Conservation (phyloP, 64 coral and sea anemone species). For the Dendronephthya gigantea region DNA sequence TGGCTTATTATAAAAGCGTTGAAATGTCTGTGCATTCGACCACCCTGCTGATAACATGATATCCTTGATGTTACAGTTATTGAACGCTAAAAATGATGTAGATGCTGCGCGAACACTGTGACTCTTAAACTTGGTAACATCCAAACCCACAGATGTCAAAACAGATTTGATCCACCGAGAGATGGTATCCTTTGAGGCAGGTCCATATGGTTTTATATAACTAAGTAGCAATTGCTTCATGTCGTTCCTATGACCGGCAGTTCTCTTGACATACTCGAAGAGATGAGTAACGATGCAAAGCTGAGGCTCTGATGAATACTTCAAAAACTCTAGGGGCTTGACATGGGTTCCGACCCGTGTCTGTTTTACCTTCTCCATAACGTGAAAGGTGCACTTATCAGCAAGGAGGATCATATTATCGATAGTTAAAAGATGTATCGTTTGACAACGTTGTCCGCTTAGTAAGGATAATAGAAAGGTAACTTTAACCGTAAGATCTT, state of each 20-base stretch:
- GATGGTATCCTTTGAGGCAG: slow-evolving; percentile 18
- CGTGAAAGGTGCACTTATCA: slow-evolving; percentile 9
- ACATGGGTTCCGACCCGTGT: slow-evolving; percentile 31
- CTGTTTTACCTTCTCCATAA: slow-evolving; percentile 41
- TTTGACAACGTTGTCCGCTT: slow-evolving; percentile 39
- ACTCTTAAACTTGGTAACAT: slow-evolving; percentile 34
- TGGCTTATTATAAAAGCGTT: not conserved
- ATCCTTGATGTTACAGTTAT: not conserved
- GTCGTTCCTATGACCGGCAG: not conserved
- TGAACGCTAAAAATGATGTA: not conserved
- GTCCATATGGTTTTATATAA: slow-evolving; percentile 40
- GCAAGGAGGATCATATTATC: slow-evolving; percentile 24
- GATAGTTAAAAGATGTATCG: slow-evolving; percentile 11
- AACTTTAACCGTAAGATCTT: slow-evolving; percentile 28
- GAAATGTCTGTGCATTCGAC: not conserved
- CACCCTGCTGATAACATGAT: not conserved
- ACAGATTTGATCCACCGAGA: slow-evolving; percentile 22
- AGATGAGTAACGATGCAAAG: slow-evolving; percentile 22
- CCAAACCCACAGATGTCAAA: slow-evolving; percentile 27
- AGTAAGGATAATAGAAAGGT: slow-evolving; percentile 21
- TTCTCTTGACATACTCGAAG: not conserved
- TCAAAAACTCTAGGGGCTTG: slow-evolving; percentile 11
- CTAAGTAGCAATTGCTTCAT: slow-evolving; percentile 24
- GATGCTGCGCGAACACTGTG: slow-evolving; percentile 31
- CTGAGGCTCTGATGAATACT: slow-evolving; percentile 26